Evolutionary conservation across 2,113 vertebrate species (phyloP), one percentile per base, ranked within the genome.

Genomic region (Pholis gunnellus): DNA sequence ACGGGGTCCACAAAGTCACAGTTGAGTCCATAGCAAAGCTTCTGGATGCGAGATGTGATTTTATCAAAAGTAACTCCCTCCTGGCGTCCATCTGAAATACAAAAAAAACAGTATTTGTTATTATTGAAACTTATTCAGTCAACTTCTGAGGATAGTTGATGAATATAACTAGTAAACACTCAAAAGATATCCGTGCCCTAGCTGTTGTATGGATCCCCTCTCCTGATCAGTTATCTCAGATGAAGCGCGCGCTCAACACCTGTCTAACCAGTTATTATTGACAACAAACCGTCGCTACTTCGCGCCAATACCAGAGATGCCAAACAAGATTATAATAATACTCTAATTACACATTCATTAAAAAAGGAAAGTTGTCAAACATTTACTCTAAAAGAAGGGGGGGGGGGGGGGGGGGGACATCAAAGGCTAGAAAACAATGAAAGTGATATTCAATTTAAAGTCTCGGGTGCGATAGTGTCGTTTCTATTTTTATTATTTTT

Each of bases 11-110:
- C 97, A 67, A 99, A 99, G 79, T 99, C 98, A 7, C 92, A 79
- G 6, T 98, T 99, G 90, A 99, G 97, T 64, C 98, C 97, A 2
- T 99, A 99, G 90, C 98, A 99, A 40, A 99, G 96, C 87, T 99
- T 99, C 95, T 99, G 98, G 86, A 99, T 97, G 42, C 98, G 96
- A 3, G 97, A 99, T 0, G 98, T 99, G 88, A 99, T 99, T 92
- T 99, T 99, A 93, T 99, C 98, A 27, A 99, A 99, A 96, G 97
- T 97, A 79, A 99, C 96, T 1, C 95, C 95, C 91, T 99, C 98
- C 11, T 97, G 96, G 72, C 95, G 97, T 25, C 98, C 98, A 94
- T 98, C 98, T 99, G 86, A 72, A 86, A 89, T 17, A 40, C 5
- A 85, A 72, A 15, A 59, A 57, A 7, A 27, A 52, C 3, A 68